Evolutionary conservation across 2,888 invertebrate genomes (phyloP).

Genomic region (Agapostemon virescens): DNA sequence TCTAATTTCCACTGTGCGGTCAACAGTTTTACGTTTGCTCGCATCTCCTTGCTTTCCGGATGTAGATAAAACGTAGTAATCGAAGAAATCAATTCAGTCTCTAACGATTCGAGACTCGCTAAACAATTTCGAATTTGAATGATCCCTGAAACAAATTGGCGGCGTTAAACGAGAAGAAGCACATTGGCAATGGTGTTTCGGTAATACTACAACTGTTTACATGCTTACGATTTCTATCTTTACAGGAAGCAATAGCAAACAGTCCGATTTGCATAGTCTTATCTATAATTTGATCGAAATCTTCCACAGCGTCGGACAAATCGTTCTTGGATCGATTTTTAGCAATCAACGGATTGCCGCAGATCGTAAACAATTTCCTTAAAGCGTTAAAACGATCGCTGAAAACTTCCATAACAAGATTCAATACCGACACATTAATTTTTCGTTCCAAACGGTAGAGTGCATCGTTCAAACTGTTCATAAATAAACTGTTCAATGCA

Average conservation of each 20-base stretch:
- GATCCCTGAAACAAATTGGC: slow-evolving; percentile 80
- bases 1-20: slow-evolving; percentile 84
- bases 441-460: slow-evolving; percentile 85
- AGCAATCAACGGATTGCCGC: slow-evolving; percentile 74
- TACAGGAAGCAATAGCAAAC: slow-evolving; percentile 86
- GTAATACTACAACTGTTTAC: too few relatives aligned
- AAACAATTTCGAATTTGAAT: slow-evolving; percentile 84
- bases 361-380: slow-evolving; percentile 76
- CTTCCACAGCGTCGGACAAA: slow-evolving; percentile 82
- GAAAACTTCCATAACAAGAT: slow-evolving; percentile 82
- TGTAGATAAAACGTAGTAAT: slow-evolving; percentile 81
- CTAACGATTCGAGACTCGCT: slow-evolving; percentile 86
- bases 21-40: slow-evolving; percentile 81
- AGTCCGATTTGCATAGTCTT: slow-evolving; percentile 86
- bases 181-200: neutral
- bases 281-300: slow-evolving; percentile 86
- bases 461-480: slow-evolving; percentile 84
- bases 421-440: slow-evolving; percentile 85
- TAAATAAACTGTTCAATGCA: slow-evolving; percentile 83
- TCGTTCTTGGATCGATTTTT: slow-evolving; percentile 76
- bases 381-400: slow-evolving; percentile 75
- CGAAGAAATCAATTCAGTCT: slow-evolving; percentile 85
- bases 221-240: slow-evolving; percentile 80
- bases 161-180: neutral
- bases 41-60: slow-evolving; percentile 81